Evolutionary conservation across 2,888 invertebrate species (phyloP), one percentile per base, ranked within the genome.

Genomic region (Lydus trimaculatus): DNA sequence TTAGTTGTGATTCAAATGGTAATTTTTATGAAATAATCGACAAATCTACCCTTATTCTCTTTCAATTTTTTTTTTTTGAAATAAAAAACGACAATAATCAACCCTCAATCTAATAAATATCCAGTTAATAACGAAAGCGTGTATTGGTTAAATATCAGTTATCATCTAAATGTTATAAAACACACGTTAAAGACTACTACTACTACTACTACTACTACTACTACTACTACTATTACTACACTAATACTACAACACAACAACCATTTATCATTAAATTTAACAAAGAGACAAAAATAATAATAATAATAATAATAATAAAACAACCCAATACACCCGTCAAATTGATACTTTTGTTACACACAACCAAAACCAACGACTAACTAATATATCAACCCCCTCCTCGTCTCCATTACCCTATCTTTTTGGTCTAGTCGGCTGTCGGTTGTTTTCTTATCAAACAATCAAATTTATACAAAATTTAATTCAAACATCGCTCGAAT

Each of bases 381-480:
- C 36, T 36, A 11, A 28, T 36, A 11, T 36, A 36, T 36, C 36
- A 13, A 36, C 13, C 36, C 15, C 36, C 36, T 13, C 15, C 13
- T 1, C 13, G 31, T 13, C 4, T 4, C 36, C 13, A 15, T 13
- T 13, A 11, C 15, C 1, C 13, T 15, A 4, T 36, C 13, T 43
- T 17, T 43, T 5, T n/a, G 17, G 43, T 43, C 43, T 43, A 43
- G 43, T 43, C 43, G 17, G 17, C 43, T 43, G 70, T 71, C 75
- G 64, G 72, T 78, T 43, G 72, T 78, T n/a, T n/a, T 43, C 43
- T 43, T 81, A 81, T 82, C 82, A 76, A n/a, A 28, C 73, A 73
- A 84, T 84, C 84, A 83, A 84, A 83, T 84, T 84, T 84, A 84
- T 83, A 83, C 82, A 83, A 82, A 83, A 82, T 82, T 82, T 82